Percentiles rank a stretch among this genome's conserved stretches.
These are phyloP conservation scores for Cotesia typhae DNA, from an alignment of 1,140 invertebrate genomes.

Conservation along the genomic window DNA sequence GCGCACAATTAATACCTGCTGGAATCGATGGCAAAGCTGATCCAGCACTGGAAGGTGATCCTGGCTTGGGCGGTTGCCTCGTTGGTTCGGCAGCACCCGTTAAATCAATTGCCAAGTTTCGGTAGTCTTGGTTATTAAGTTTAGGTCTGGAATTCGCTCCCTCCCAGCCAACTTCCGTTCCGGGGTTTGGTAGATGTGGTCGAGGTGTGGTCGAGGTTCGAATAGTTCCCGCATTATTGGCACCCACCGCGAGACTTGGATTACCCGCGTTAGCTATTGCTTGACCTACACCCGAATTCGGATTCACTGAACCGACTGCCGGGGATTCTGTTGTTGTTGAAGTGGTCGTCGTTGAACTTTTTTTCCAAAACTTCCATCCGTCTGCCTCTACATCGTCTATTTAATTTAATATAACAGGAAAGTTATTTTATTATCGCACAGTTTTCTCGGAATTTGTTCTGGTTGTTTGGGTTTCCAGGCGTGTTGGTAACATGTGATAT, in stretches of 20 bases:
- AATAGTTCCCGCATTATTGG: constrained; percentile 40
- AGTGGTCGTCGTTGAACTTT: constrained; percentile 37
- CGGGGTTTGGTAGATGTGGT: constrained; percentile 50
- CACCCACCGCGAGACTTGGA: constrained; percentile 49
- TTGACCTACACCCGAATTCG: constrained; percentile 33
- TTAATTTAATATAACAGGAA: neutral
- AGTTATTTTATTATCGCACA: neutral
- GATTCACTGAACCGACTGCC: constrained; percentile 40
- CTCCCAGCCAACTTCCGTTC: constrained; percentile 58
- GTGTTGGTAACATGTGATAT: too few relatives aligned
- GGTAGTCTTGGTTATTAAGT: constrained; percentile 47
- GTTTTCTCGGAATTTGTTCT: neutral
- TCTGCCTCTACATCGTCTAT: constrained; percentile 49
- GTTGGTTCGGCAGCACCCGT: constrained; percentile 51
- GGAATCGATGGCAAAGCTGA: too few relatives aligned
- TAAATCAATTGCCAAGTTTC: constrained; percentile 55
- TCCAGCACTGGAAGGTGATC: neutral
- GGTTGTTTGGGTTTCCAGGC: neutral
- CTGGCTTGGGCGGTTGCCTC: constrained; percentile 30
- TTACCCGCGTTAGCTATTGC: constrained; percentile 46
- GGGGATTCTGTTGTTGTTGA: constrained; percentile 44
- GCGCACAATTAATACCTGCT: too few relatives aligned
- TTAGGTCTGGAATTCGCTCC: constrained; percentile 39
- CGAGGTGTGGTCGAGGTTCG: constrained; percentile 43
- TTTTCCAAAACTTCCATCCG: constrained; percentile 57